Conservation (phyloP, 2,888 invertebrate species). For the Drosophila mayaguana region DNA sequence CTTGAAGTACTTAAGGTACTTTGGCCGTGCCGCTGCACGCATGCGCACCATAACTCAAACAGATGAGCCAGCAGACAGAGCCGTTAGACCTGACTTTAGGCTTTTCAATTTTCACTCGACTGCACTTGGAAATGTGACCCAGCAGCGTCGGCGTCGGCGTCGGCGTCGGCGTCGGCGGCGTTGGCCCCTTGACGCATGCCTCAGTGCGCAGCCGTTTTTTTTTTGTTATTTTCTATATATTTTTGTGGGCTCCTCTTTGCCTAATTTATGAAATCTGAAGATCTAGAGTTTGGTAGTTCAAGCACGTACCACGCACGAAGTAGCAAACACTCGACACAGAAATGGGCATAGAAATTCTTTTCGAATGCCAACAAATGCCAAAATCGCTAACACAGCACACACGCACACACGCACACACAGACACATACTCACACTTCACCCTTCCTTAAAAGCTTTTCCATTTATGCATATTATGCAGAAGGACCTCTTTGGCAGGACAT, state of each 20-base stretch:
- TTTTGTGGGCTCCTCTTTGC: conserved; percentile 47
- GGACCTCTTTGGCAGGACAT: conserved; percentile 32
- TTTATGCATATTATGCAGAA: conserved; percentile 31
- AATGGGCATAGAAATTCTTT: conserved; percentile 65
- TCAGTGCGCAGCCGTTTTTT: conserved; percentile 15
- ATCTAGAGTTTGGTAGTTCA: conserved; percentile 73
- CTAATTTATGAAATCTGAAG: conserved; percentile 67
- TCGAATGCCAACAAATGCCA: conserved; percentile 49
- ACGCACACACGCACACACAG: not conserved
- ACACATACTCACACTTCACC: not conserved
- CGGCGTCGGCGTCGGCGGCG: conserved; percentile 15
- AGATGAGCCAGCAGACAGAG: conserved; percentile 44
- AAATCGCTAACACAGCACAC: conserved; percentile 43
- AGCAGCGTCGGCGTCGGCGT: conserved; percentile 19
- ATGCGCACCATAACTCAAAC: conserved; percentile 76
- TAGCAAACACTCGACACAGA: conserved; percentile 55
- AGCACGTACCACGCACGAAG: conserved; percentile 74
- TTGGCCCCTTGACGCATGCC: conserved; percentile 50
- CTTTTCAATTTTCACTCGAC: conserved; percentile 60
- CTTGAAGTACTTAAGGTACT: conserved; percentile 41
- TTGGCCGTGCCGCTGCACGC: conserved; percentile 57
- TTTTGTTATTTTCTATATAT: not conserved
- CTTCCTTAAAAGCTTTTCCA: conserved; percentile 16
- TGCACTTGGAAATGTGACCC: conserved; percentile 60
- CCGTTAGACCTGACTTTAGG: conserved; percentile 20